These are phyloP conservation scores for Lycodopsis pacificus DNA, from an alignment of 2,797 vertebrate species.

Conservation along the genomic window DNA sequence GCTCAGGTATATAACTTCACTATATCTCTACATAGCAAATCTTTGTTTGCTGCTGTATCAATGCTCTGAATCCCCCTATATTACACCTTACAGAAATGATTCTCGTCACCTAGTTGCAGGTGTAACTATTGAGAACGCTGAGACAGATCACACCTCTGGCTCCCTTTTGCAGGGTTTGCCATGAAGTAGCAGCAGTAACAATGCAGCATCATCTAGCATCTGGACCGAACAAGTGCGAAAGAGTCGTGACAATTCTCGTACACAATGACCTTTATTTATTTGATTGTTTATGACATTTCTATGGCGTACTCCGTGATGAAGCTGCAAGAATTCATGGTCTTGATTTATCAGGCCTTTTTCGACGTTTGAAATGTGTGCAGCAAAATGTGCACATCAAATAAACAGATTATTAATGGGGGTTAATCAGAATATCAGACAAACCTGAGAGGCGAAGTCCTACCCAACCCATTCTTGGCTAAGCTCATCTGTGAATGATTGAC, in stretches of 20 bases:
- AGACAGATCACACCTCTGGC: neutral
- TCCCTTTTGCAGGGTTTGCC: neutral
- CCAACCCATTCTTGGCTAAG: slow-evolving; percentile 44
- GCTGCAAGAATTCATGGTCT: neutral
- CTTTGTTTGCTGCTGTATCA: neutral
- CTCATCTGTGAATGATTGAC: slow-evolving; percentile 69
- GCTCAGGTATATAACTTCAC: too few relatives aligned
- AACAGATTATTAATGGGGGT: slow-evolving; percentile 19
- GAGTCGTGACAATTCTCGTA: neutral
- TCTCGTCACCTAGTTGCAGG: neutral
- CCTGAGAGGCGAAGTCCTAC: slow-evolving; percentile 29
- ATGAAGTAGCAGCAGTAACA: neutral
- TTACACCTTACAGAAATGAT: neutral
- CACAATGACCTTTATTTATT: neutral
- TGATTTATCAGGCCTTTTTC: neutral
- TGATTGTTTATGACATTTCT: slow-evolving; percentile 3
- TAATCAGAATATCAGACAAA: slow-evolving; percentile 43
- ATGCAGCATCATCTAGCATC: slow-evolving; percentile 1
- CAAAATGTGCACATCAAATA: slow-evolving; percentile 1
- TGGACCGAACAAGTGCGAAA: neutral
- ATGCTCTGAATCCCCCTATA: neutral
- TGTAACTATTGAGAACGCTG: neutral
- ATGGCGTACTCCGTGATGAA: neutral
- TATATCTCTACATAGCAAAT: neutral
- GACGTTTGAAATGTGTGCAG: slow-evolving; percentile 1